Base-by-base conservation (phyloP, 2,113 vertebrate genomes). In the Pristiophorus japonicus region DNA sequence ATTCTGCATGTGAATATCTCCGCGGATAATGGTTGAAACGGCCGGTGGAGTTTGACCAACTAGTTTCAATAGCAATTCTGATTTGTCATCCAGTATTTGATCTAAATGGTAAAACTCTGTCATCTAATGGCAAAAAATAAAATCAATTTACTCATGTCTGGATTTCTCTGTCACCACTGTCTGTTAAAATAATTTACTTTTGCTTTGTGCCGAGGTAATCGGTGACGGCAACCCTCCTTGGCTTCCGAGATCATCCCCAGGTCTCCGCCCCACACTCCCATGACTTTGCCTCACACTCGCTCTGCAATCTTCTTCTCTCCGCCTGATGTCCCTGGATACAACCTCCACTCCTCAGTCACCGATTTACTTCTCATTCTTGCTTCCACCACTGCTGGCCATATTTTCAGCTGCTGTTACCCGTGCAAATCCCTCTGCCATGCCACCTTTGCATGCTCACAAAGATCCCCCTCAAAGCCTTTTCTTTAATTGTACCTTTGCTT, bases 41-140 rank as follows among this genome's bases (percentile, higher is more conserved):
- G 16, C n/a, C 18, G 63, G 59, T 92, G 14, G 20, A 92, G 55
- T 20, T 90, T 90, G 4, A 62, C 14, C 3, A 34, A n/a, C 30
- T 30, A 90, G 59, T 30, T 59, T 59, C 87, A 90, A 59, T 6
- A 38, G 59, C 59, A 65, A 18, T 63, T 63, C 34, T 20, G 88
- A 38, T 63, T 38, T 92, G 38, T 92, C 63, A 92, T 92, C 20
- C 88, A 92, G 22, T 63, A 92, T 92, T 92, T 92, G 34, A 59
- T n/a, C 62, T 34, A 88, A 88, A 59, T 88, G 11, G 30, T 73
- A 73, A 73, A 10, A 34, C 24, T 70, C 70, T n/a, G 51, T 14
- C 27, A 59, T 30, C 22, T 51, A 30, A 87, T 87, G 24, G 45
- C 0, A 55, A 87, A 30, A 51, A 88, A n/a, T n/a, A n/a, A 55